Evolutionary conservation across 2,113 vertebrate genomes (phyloP), one percentile per base, ranked within the genome.

Genomic region (Cephalopterus ornatus): DNA sequence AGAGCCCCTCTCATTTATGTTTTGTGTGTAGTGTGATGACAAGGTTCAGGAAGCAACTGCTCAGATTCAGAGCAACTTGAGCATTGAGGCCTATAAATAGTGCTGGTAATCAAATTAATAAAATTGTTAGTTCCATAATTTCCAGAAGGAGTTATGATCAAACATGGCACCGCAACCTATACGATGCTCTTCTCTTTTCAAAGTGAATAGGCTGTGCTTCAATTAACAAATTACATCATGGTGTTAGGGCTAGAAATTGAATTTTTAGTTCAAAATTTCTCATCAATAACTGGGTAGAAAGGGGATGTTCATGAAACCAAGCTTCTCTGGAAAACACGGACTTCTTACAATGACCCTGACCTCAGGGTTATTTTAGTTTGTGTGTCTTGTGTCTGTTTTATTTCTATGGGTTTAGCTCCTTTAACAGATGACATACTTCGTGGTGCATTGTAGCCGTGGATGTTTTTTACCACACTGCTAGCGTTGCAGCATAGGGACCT

Each of bases 1-100:
- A 74, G 33, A 85, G 15, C 35, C 24, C 5, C n/a, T 94, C 83
- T 96, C 15, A 2, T 62, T 90, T 94, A 56, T 88, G 47, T 93
- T 76, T 80, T 35, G 23, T n/a, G 33, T 77, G 32, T 58, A n/a
- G 12, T 66, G n/a, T 0, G 3, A 55, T 56, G 75, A 72, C 71
- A 73, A 96, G 35, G 30, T 28, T 76, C 63, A 97, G 85, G 80
- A 94, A 89, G 59, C 80, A 93, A 71, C 65, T 74, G 92, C 65
- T 89, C 50, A 41, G 56, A 73, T 97, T 88, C 67, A 72, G 66
- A 95, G 28, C 28, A 55, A 27, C 30, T 84, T 68, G 86, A 72
- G 47, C 70, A 67, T 20, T 33, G 76, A 52, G 74, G 63, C 68
- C 61, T 47, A 14, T 76, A 89, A 74, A 78, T 13, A 41, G 27